Percentiles rank a stretch among this genome's conserved stretches.
Conservation (phyloP, 2,888 invertebrate genomes). For the Meandrusa payeni region DNA sequence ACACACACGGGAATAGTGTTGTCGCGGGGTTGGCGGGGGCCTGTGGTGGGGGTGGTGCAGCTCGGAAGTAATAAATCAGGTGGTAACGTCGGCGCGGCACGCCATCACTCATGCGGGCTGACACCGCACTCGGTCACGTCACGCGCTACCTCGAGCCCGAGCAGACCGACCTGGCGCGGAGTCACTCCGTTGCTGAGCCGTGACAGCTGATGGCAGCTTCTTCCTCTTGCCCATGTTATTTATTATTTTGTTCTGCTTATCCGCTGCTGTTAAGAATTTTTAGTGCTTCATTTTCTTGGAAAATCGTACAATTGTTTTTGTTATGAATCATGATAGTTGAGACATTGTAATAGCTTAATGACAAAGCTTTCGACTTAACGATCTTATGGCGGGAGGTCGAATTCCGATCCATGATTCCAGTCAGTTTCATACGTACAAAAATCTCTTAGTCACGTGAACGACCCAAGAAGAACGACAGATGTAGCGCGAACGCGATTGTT, state of each 20-base stretch:
- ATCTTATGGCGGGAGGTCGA: too few species aligned
- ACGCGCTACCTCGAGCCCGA: slow-evolving; percentile 41
- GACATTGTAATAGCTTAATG: too few species aligned
- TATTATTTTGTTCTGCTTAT: slow-evolving; percentile 14
- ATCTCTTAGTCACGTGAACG: too few species aligned
- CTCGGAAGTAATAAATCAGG: slow-evolving; percentile 79
- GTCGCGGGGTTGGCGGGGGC: slow-evolving; percentile 12
- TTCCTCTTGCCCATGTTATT: slow-evolving; percentile 14
- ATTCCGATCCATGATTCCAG: too few species aligned
- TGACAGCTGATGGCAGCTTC: slow-evolving; percentile 27
- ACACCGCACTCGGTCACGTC: slow-evolving; percentile 63
- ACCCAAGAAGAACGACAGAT: too few species aligned
- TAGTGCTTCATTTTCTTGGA: slow-evolving; percentile 6
- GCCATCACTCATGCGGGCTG: slow-evolving; percentile 73
- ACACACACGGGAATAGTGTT: slow-evolving; percentile 27
- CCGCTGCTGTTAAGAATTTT: slow-evolving; percentile 1
- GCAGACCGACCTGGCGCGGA: slow-evolving; percentile 27
- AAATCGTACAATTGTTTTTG: too few species aligned
- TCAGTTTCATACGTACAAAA: too few species aligned
- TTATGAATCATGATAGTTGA: too few species aligned
- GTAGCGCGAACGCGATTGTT: too few species aligned
- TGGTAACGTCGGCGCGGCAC: slow-evolving; percentile 75
- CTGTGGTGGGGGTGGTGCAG: slow-evolving; percentile 33
- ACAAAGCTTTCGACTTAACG: too few species aligned
- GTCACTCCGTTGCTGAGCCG: slow-evolving; percentile 8